These are phyloP conservation scores for Excalfactoria chinensis DNA, from an alignment of 2,113 vertebrate genomes.

Conservation along the genomic window DNA sequence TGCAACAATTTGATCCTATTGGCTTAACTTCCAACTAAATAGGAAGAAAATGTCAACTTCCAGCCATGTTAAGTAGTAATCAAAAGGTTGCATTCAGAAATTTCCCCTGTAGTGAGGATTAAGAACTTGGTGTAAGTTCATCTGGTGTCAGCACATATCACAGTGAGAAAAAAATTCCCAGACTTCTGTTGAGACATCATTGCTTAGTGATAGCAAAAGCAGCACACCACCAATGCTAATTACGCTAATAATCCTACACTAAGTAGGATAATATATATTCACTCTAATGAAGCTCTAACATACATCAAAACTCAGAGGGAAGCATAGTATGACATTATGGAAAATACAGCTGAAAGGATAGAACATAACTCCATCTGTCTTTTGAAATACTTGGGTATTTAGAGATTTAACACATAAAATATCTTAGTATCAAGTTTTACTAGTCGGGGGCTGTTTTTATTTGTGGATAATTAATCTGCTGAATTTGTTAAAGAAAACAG, in stretches of 20 bases:
- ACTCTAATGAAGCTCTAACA: slow-evolving; percentile 28
- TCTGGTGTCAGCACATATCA: slow-evolving; percentile 44
- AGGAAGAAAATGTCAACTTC: slow-evolving; percentile 46
- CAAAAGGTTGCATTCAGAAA: slow-evolving; percentile 60
- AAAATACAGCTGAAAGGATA: slow-evolving; percentile 1
- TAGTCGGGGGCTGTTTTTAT: not conserved
- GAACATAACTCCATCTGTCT: not conserved
- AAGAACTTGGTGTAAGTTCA: slow-evolving; percentile 50
- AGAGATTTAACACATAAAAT: not conserved
- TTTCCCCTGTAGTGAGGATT: slow-evolving; percentile 57
- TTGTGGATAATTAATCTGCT: not conserved
- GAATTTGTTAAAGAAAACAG: not conserved
- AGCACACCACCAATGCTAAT: slow-evolving; percentile 59
- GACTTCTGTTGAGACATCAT: not conserved
- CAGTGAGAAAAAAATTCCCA: slow-evolving; percentile 40
- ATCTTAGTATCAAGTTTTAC: not conserved
- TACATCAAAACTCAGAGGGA: slow-evolving; percentile 27
- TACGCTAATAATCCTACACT: slow-evolving; percentile 56
- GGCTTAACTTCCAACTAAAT: not conserved
- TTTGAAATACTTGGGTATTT: slow-evolving; percentile 29
- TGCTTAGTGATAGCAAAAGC: slow-evolving; percentile 31
- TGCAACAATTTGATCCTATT: slow-evolving; percentile 34
- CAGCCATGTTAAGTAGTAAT: slow-evolving; percentile 62
- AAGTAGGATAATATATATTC: slow-evolving; percentile 39
- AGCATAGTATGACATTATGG: not conserved